Percentiles rank a stretch among this genome's conserved stretches.
Evolutionary conservation across 2,888 invertebrate species (phyloP).

Genomic region (Platycnemis pennipes): DNA sequence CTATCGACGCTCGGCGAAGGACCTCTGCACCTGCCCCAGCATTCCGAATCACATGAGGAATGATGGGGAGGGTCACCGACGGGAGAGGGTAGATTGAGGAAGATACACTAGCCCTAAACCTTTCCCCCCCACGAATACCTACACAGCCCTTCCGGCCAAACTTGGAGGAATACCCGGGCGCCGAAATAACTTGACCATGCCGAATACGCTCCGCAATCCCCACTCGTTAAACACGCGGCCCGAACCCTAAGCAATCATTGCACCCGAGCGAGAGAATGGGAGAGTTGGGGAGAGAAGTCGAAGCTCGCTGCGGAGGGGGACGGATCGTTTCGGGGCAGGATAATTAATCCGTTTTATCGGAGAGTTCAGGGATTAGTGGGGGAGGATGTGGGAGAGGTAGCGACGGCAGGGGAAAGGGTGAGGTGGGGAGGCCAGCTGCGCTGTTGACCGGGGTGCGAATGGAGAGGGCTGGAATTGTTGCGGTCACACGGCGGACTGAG

Average conservation of each 20-base stretch:
- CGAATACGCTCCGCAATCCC: background rate
- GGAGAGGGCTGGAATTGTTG: background rate
- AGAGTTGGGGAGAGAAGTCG: background rate
- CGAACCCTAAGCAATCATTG: background rate
- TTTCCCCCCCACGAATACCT: background rate
- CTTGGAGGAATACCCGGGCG: background rate
- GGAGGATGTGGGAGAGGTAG: background rate
- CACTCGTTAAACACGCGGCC: background rate
- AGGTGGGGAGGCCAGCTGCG: background rate
- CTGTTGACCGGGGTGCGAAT: background rate
- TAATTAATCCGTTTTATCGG: constrained; percentile 65
- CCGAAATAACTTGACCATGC: background rate
- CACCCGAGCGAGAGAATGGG: background rate
- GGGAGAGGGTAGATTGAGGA: background rate
- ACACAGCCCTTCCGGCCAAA: background rate
- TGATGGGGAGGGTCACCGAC: background rate
- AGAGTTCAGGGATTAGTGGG: background rate
- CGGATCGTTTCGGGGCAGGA: background rate
- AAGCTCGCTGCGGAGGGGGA: background rate
- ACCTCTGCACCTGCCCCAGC: background rate
- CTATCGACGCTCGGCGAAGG: background rate
- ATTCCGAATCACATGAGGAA: background rate
- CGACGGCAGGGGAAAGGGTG: background rate
- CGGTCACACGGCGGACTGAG: background rate
- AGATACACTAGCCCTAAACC: background rate